Conservation (phyloP, 2,888 invertebrate species). For the Oscheius sp. region DNA sequence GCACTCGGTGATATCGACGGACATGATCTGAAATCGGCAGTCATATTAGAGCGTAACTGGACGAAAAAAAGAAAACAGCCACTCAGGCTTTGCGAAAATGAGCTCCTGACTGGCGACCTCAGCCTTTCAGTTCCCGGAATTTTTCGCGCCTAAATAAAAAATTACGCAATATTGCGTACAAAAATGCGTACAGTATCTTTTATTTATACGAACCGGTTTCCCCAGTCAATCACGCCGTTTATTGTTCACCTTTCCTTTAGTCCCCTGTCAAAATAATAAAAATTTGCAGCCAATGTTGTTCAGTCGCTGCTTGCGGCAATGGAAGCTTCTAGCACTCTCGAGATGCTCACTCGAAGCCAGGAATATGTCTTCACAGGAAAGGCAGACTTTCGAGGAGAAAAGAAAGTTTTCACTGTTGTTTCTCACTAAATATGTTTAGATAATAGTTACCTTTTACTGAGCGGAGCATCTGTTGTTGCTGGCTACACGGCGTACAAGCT, state of each 20-base stretch:
- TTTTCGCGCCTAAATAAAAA: not conserved
- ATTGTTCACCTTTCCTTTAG: not conserved
- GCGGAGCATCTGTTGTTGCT: constrained; percentile 1
- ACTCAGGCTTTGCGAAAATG: not conserved
- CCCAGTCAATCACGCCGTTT: not conserved
- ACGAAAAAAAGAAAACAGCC: not conserved
- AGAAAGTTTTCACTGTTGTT: not conserved
- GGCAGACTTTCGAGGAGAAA: not conserved
- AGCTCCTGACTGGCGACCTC: not conserved
- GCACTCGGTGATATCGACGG: constrained; percentile 7
- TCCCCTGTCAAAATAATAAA: not conserved
- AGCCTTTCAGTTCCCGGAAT: not conserved
- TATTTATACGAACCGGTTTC: not conserved
- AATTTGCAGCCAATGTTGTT: constrained; percentile 15
- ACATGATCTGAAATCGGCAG: constrained; percentile 5
- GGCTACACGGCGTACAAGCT: constrained; percentile 17
- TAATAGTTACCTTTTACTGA: constrained; percentile 5
- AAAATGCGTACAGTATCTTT: not conserved
- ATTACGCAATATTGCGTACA: not conserved
- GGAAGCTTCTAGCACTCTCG: constrained; percentile 1
- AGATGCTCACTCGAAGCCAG: not conserved
- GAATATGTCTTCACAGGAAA: not conserved
- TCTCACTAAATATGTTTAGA: not conserved
- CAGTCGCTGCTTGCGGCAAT: constrained; percentile 15
- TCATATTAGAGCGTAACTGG: too few species aligned